Evolutionary conservation across 2,797 vertebrate genomes (phyloP), one percentile per base, ranked within the genome.

Genomic region (Ciconia nigra): DNA sequence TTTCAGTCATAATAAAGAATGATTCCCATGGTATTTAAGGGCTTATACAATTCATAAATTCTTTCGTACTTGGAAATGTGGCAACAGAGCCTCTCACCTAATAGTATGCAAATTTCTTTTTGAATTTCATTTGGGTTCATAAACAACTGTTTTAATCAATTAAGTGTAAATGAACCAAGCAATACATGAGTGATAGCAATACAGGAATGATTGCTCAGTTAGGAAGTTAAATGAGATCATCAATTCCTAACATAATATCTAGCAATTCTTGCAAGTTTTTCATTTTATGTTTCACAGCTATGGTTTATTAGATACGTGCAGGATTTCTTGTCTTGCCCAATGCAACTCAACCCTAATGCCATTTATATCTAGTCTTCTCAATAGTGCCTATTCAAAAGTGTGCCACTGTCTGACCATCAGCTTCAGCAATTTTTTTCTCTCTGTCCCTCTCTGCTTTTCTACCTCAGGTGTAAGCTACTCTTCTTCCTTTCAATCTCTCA

Each of bases 1-100:
- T 94, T 85, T 91, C 59, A 87, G 71, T 67, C 67, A 87, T 77
- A 92, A 91, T 66, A 82, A 91, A 80, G 21, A 76, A 83, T 54
- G 84, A 85, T 85, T 87, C 29, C 63, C n/a, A 49, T 35, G 33
- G 57, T 13, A 77, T 72, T 62, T 77, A 85, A 90, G 5, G 25
- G 22, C 24, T 93, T 83, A 63, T 35, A 90, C 87, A 95, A 93
- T 49, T 82, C 16, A 89, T 52, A 57, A 66, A 78, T 80, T 89
- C 55, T 71, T 84, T 77, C 10, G 1, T 42, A 62, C 31, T 58
- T 80, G 15, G 37, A 73, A 82, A 82, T 44, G 46, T 51, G 72
- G 35, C 74, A 72, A 84, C 44, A 90, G 31, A 90, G 37, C 19
- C 12, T 67, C 85, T 86, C 33, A 65, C 21, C 25, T 78, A 78